These are phyloP conservation scores for Parazoanthus atlanticus DNA, from an alignment of 92 coral and sea anemone genomes.

Conservation along the genomic window DNA sequence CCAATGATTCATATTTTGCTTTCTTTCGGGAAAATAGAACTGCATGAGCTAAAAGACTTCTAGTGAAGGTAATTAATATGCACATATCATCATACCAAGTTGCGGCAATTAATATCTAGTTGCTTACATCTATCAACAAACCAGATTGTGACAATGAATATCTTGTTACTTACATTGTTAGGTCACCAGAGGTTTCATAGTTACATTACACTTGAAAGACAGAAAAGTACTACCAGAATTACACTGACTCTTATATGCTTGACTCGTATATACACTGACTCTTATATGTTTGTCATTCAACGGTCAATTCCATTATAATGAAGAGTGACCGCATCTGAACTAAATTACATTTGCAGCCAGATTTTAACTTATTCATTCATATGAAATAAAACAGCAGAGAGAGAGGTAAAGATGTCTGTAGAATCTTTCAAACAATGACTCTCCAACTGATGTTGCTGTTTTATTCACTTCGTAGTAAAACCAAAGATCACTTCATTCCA, in stretches of 20 bases:
- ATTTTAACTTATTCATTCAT: background rate
- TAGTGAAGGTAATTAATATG: no score
- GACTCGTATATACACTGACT: no score
- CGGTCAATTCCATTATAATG: background rate
- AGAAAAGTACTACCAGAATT: no score
- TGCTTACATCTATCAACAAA: background rate
- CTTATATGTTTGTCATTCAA: no score
- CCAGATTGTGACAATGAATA: no score
- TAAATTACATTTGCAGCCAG: no score
- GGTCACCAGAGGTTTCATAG: background rate
- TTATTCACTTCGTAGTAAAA: conserved; percentile 59
- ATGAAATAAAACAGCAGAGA: background rate
- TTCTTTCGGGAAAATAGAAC: no score
- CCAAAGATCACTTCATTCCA: conserved; percentile 68
- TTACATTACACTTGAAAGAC: background rate
- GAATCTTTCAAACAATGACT: background rate
- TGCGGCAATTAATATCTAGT: background rate
- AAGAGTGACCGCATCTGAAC: no score
- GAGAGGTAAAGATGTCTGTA: background rate
- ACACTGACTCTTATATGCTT: no score
- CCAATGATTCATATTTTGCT: background rate
- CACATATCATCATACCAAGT: no score
- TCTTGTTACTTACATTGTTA: background rate
- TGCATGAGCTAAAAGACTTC: background rate
- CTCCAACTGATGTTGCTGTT: background rate